Evolutionary conservation across 2,888 invertebrate genomes (phyloP).

Genomic region (Athalia circularis): DNA sequence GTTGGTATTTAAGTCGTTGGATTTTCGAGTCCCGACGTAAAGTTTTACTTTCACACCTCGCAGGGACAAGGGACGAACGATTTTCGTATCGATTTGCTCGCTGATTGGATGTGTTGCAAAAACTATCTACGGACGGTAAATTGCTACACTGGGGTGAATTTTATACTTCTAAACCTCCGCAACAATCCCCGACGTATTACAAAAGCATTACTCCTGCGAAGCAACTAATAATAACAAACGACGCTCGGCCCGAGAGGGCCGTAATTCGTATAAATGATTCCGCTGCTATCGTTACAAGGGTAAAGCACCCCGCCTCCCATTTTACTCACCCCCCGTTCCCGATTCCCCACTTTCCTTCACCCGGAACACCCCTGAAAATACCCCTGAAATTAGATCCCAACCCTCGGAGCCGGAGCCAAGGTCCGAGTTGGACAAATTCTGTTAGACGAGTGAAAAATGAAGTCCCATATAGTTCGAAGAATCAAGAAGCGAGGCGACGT

Average conservation of each 20-base stretch:
- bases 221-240: slow-evolving; percentile 62
- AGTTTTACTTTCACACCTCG: too few species aligned
- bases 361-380: slow-evolving; percentile 59
- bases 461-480: slow-evolving; percentile 23
- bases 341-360: neutral
- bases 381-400: slow-evolving; percentile 72
- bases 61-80: neutral
- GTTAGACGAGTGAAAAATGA: slow-evolving; percentile 72
- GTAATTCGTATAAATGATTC: slow-evolving; percentile 74
- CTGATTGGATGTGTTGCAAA: neutral
- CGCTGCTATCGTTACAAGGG: slow-evolving; percentile 59
- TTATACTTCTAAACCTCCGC: neutral
- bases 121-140: neutral
- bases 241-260: slow-evolving; percentile 58
- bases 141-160: neutral
- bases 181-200: slow-evolving; percentile 12
- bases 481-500: slow-evolving; percentile 19
- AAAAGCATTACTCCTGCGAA: slow-evolving; percentile 42
- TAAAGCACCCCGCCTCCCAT: slow-evolving; percentile 32
- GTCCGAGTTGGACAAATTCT: slow-evolving; percentile 73
- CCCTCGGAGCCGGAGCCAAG: slow-evolving; percentile 63
- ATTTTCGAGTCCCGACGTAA: too few species aligned
- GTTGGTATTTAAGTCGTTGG: neutral
- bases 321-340: neutral
- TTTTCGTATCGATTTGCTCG: neutral